Evolutionary conservation across 2,888 invertebrate species (phyloP), one percentile per base, ranked within the genome.

Genomic region (Plemyria rubiginata): DNA sequence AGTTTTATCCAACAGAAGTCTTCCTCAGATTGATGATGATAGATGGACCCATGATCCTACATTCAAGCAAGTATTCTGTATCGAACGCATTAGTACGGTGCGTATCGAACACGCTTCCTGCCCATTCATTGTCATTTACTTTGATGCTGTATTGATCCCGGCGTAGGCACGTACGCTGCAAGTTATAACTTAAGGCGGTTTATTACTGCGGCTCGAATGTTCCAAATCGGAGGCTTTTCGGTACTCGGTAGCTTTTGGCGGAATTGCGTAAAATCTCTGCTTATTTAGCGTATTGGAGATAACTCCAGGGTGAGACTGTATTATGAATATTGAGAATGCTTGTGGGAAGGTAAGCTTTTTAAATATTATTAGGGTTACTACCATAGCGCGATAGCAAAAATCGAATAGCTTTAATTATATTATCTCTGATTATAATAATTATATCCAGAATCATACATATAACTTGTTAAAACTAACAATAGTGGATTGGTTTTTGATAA

Each of bases 101-200:
- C 61, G 61, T 62, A 65, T 54, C 66, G 65, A 67, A 70, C 70
- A 63, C 67, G 67, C 68, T 70, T 68, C 58, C 71, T 67, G 67
- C 71, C 74, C 82, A 86, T 88, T 85, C 80, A 81, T 86, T 84
- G 88, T 86, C 85, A 85, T 87, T 86, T 84, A 80, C 84, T 82
- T 77, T 84, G 84, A 86, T 83, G 83, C 82, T 79, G 75, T 79
- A 86, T 86, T 84, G 86, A 87, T 86, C 86, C 80, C 75, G 65
- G 70, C 76, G 74, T 72, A 77, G 80, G 75, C 80, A 81, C 76
- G 80, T 79, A 78, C 78, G 78, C 70, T 70, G 69, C 75, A 78
- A 79, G 79, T 75, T 71, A 78, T 76, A 76, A 76, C 76, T 70
- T 73, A 70, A 64, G 65, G 66, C 60, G 65, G 73, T 74, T 70